A percentile compares a stretch with the other conserved stretches of the same genome.
Evolutionary conservation across 2,888 invertebrate species (phyloP).

Genomic region (Dyspetes luteomarginatus): DNA sequence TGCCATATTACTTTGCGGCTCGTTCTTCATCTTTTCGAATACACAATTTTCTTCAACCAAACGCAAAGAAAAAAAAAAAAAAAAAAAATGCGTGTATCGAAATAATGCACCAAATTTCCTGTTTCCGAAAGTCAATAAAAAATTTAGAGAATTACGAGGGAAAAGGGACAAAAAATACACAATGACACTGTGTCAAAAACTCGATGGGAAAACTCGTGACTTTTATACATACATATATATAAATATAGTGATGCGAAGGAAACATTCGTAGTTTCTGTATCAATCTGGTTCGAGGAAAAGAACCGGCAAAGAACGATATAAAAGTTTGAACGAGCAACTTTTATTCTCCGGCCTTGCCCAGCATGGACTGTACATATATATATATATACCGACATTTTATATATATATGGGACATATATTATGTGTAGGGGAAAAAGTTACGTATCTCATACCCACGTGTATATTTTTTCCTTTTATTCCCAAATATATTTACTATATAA

Average conservation of each 20-base stretch:
- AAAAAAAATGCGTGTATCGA: no score
- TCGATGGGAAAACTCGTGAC: background rate
- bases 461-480: background rate
- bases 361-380: background rate
- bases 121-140: no score
- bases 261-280: conserved; percentile 16
- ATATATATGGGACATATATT: background rate
- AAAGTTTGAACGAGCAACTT: conserved; percentile 52
- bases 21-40: background rate
- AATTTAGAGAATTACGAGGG: no score
- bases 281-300: conserved; percentile 13
- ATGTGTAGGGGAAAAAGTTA: background rate
- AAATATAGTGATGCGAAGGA: background rate
- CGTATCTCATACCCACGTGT: background rate
- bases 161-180: no score
- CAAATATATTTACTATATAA: background rate
- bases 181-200: no score
- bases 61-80: background rate
- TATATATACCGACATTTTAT: background rate
- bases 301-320: conserved; percentile 29
- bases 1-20: background rate
- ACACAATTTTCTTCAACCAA: conserved; percentile 5
- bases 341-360: conserved; percentile 23
- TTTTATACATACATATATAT: background rate
- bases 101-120: no score